Evolutionary conservation across 2,888 invertebrate genomes (phyloP), one percentile per base, ranked within the genome.

Genomic region (Drosophila colorata): DNA sequence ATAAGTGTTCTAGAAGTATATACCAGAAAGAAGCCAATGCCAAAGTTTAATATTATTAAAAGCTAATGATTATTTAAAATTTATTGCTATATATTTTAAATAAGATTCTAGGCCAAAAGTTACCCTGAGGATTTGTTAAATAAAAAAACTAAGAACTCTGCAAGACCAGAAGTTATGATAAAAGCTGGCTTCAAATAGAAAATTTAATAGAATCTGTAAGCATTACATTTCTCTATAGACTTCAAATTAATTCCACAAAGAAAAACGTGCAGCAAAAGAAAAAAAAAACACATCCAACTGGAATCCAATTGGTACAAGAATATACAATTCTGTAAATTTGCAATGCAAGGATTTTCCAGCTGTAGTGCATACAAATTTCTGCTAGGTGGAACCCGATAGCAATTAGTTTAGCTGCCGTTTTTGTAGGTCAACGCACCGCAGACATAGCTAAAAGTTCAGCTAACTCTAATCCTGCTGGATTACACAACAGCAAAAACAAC

Each of bases 351-450:
- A 11, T 25, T 55, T 35, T 48, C 40, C n/a, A 2, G 28, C 28
- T 28, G 28, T 9, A n/a, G 8, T 49, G 20, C 28, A 23, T 2
- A 16, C 31, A 14, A 28, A 40, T 46, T 64, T 46, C n/a, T 46
- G 18, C 11, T 37, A 20, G 18, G 25, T 33, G 49, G 40, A 60
- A 71, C 33, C 51, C 35, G 70, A 73, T 75, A 31, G 16, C 47
- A 76, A 66, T 76, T 73, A 44, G 31, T 47, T 58, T 58, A 18
- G 55, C 33, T 76, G 66, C 37, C 43, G 49, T 59, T 65, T 28
- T 66, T 74, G 58, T 78, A 64, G 78, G 79, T 77, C 80, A 79
- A 72, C 65, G 75, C 53, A 68, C 74, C 55, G 25, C 47, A 68
- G 23, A 63, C 55, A 67, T 65, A 56, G 65, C 47, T 16, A 47